These are phyloP conservation scores for Scaptomyza parva DNA, from an alignment of 2,888 invertebrate genomes.

Conservation along the genomic window DNA sequence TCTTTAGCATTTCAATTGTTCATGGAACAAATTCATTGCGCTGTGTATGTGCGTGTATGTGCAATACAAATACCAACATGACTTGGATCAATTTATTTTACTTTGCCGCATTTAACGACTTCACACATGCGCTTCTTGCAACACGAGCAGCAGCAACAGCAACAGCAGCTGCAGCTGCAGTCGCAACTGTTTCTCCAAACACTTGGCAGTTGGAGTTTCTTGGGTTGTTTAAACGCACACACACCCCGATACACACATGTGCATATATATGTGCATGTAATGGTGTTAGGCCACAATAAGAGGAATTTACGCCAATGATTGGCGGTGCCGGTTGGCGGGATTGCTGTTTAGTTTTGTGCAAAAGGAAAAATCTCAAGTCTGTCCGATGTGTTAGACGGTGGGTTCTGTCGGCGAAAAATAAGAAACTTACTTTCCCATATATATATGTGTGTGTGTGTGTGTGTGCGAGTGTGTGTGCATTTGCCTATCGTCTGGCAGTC, in stretches of 20 bases:
- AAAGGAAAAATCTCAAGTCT: slow-evolving; percentile 2
- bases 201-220: not conserved
- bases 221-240: not conserved
- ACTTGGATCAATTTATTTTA: slow-evolving; percentile 77
- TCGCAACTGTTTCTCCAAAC: not conserved
- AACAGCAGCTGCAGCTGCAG: slow-evolving; percentile 15
- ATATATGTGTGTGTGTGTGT: not conserved
- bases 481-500: slow-evolving; percentile 57
- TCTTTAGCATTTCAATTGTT: slow-evolving; percentile 33
- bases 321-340: slow-evolving; percentile 57
- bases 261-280: slow-evolving; percentile 31
- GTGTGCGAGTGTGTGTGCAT: slow-evolving; percentile 60
- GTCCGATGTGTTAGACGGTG: slow-evolving; percentile 4
- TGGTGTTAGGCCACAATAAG: slow-evolving; percentile 78
- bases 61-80: slow-evolving; percentile 76
- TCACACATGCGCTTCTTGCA: slow-evolving; percentile 62
- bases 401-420: slow-evolving; percentile 18
- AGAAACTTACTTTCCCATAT: slow-evolving; percentile 51
- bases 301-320: slow-evolving; percentile 80
- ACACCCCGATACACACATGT: not conserved
- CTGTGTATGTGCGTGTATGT: slow-evolving; percentile 21
- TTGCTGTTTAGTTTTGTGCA: slow-evolving; percentile 2
- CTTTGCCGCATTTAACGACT: slow-evolving; percentile 78
- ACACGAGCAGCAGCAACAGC: slow-evolving; percentile 17
- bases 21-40: slow-evolving; percentile 14